Conservation (phyloP, 35 echinoderm and acorn worm genomes). For the Apostichopus californicus region DNA sequence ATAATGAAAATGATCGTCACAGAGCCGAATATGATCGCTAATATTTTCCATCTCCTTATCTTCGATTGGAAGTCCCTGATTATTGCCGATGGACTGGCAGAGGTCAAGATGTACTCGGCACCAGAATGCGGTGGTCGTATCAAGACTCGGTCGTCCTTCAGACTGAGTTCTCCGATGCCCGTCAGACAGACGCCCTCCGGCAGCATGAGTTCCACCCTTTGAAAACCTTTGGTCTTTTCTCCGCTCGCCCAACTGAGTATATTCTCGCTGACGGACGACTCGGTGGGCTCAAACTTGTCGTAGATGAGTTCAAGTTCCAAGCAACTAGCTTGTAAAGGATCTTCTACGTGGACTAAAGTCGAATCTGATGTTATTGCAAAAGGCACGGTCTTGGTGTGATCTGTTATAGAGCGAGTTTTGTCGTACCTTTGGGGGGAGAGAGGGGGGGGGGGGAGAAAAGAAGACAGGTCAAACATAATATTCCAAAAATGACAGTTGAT, state of each 20-base stretch:
- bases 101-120: slow-evolving; percentile 70
- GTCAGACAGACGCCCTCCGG: slow-evolving; percentile 83
- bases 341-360: slow-evolving; percentile 62
- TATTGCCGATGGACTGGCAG: slow-evolving; percentile 58
- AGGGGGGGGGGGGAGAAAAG: too few relatives aligned
- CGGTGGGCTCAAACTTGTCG: slow-evolving; percentile 83
- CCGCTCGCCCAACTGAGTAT: slow-evolving; percentile 97
- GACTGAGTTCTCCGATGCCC: slow-evolving; percentile 81
- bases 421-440: slow-evolving; percentile 70
- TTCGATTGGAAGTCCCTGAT: slow-evolving; percentile 75
- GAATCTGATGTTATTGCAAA: slow-evolving; percentile 68
- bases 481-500: not conserved
- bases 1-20: slow-evolving; percentile 66
- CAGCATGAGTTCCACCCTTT: slow-evolving; percentile 86
- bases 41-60: slow-evolving; percentile 61
- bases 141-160: slow-evolving; percentile 54
- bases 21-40: slow-evolving; percentile 72
- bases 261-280: slow-evolving; percentile 74
- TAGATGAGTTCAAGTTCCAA: slow-evolving; percentile 81
- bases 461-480: not conserved
- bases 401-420: slow-evolving; percentile 72
- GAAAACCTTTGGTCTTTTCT: slow-evolving; percentile 97
- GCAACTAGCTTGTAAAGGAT: slow-evolving; percentile 70
- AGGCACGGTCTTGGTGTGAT: slow-evolving; percentile 80
- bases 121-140: slow-evolving; percentile 73